These are phyloP conservation scores for Strongylocentrotus purpuratus DNA, from an alignment of 35 echinoderm and acorn worm genomes.

Conservation along the genomic window DNA sequence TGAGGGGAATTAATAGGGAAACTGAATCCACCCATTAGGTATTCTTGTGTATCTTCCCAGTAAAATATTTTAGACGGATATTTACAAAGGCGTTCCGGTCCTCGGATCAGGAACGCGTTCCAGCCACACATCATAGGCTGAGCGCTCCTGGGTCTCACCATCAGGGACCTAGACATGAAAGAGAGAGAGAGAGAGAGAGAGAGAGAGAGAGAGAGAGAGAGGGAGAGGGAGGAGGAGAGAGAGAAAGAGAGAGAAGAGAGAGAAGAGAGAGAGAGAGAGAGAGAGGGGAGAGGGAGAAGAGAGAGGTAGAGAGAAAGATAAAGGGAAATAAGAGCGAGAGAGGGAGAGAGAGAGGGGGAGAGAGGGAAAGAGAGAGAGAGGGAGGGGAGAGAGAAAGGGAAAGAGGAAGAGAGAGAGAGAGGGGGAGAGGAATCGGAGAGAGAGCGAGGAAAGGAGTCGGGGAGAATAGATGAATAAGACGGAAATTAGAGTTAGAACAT, in stretches of 20 bases:
- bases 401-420: background rate
- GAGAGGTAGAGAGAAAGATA: background rate
- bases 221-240: background rate
- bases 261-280: background rate
- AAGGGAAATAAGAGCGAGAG: background rate
- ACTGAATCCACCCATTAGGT: background rate
- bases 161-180: background rate
- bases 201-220: background rate
- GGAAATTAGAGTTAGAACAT: too few relatives aligned
- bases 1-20: background rate
- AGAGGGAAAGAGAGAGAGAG: background rate
- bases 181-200: background rate
- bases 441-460: background rate
- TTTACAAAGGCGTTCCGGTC: background rate
- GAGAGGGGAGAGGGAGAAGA: background rate
- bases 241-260: background rate
- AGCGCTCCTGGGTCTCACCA: constrained; percentile 1
- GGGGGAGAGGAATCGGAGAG: background rate
- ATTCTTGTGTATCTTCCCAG: background rate
- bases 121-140: constrained; percentile 26
- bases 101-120: background rate
- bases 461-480: background rate
- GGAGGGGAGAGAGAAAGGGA: background rate
- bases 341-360: background rate
- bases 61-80: background rate